Evolutionary conservation across 1,140 invertebrate species (phyloP).

Genomic region (Aphelenchoides avenae): DNA sequence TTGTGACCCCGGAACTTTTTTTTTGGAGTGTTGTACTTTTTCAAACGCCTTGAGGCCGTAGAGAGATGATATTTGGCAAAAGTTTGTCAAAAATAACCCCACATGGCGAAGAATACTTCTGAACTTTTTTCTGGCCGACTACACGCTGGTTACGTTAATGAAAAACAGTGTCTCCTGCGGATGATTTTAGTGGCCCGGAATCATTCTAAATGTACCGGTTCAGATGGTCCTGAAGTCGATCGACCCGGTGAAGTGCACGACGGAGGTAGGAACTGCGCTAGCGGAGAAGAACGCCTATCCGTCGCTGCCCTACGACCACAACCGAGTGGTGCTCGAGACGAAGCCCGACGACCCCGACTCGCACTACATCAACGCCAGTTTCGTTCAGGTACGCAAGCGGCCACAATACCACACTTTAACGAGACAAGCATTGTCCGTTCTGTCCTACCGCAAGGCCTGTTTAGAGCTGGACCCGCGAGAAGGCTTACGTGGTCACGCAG

Average conservation of each 20-base stretch:
- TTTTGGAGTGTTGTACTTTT: too few relatives aligned
- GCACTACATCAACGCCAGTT: slow-evolving; percentile 58
- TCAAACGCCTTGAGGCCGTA: not conserved
- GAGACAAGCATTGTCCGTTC: not conserved
- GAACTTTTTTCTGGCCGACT: too few relatives aligned
- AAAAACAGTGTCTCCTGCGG: too few relatives aligned
- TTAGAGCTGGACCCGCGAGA: slow-evolving; percentile 56
- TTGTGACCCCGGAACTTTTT: too few relatives aligned
- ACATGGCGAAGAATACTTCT: too few relatives aligned
- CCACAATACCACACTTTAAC: slow-evolving; percentile 5
- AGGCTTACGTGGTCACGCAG: slow-evolving; percentile 58
- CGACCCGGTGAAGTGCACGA: slow-evolving; percentile 49
- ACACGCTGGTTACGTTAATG: too few relatives aligned
- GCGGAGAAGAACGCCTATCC: slow-evolving; percentile 54
- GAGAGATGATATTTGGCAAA: too few relatives aligned
- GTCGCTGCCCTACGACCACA: slow-evolving; percentile 55
- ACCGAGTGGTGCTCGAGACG: slow-evolving; percentile 52
- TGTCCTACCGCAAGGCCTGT: too few relatives aligned
- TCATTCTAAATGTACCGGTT: too few relatives aligned
- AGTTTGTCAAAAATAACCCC: too few relatives aligned
- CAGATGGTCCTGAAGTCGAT: slow-evolving; percentile 56
- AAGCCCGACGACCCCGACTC: too few relatives aligned
- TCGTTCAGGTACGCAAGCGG: slow-evolving; percentile 42
- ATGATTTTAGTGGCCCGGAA: too few relatives aligned
- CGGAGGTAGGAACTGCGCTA: slow-evolving; percentile 53